These are phyloP conservation scores for Drosophila ohnishii DNA, from an alignment of 1,140 invertebrate species.

Conservation along the genomic window DNA sequence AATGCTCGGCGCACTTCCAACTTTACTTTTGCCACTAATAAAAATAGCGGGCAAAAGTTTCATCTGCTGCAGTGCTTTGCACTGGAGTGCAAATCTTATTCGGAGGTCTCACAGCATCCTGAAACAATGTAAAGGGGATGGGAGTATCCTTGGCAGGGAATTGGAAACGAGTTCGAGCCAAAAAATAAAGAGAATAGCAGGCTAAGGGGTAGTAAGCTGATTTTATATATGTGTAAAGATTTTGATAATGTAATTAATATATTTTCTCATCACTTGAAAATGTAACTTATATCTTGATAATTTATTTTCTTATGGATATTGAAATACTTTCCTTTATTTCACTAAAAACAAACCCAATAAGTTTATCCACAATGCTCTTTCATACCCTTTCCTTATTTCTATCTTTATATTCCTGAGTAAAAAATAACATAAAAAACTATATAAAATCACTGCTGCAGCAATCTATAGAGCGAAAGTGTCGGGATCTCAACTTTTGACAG, in stretches of 20 bases:
- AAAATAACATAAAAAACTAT: background rate
- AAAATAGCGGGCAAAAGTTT: constrained; percentile 41
- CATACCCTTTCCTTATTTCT: background rate
- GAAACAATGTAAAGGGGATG: constrained; percentile 1
- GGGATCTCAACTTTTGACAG: constrained; percentile 53
- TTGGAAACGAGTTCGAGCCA: background rate
- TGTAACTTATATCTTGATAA: background rate
- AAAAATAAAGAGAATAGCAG: background rate
- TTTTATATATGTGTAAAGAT: too few species aligned
- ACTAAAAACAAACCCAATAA: background rate
- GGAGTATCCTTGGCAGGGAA: background rate
- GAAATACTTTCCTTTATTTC: background rate
- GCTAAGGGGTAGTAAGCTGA: background rate
- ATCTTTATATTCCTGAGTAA: constrained; percentile 3
- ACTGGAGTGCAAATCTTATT: constrained; percentile 30
- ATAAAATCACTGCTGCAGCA: constrained; percentile 1
- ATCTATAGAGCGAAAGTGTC: constrained; percentile 34
- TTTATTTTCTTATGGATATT: background rate
- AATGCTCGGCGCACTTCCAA: constrained; percentile 43
- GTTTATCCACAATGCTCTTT: background rate
- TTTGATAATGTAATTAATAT: background rate
- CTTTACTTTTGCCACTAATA: constrained; percentile 33
- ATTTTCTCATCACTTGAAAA: background rate
- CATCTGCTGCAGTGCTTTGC: constrained; percentile 13
- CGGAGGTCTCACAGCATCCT: background rate